Evolutionary conservation across 2,113 vertebrate species (phyloP).

Genomic region (Amblyopsis rosae): DNA sequence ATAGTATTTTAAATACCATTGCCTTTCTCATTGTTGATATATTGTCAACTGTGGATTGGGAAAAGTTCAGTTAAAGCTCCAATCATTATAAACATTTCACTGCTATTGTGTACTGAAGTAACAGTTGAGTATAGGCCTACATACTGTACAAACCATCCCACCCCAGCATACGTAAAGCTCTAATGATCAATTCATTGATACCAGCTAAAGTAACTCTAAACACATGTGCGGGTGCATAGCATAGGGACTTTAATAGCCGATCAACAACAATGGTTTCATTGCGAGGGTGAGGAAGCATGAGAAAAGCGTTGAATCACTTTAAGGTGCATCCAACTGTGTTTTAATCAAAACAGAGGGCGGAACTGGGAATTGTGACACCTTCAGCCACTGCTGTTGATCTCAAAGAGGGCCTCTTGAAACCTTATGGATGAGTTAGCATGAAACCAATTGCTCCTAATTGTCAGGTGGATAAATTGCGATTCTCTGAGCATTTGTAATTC

Average conservation of each 20-base stretch:
- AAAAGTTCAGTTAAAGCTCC: too few species aligned
- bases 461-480: constrained; percentile 73
- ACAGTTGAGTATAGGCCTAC: too few species aligned
- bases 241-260: background rate
- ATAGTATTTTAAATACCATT: background rate
- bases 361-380: constrained; percentile 46
- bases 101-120: too few species aligned
- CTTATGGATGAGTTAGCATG: constrained; percentile 72
- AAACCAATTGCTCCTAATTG: constrained; percentile 79
- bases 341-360: constrained; percentile 53
- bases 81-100: too few species aligned
- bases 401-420: constrained; percentile 59
- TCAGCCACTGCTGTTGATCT: constrained; percentile 58
- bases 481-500: constrained; percentile 71
- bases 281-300: background rate
- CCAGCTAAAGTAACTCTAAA: too few species aligned
- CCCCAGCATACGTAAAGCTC: too few species aligned
- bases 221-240: too few species aligned
- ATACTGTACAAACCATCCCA: too few species aligned
- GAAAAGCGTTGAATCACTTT: constrained; percentile 27
- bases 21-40: background rate
- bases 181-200: too few species aligned
- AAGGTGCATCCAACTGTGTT: constrained; percentile 49
- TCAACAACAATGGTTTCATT: constrained; percentile 23
- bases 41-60: too few species aligned